Evolutionary conservation across 2,888 invertebrate genomes (phyloP).

Genomic region (Busseola fusca): DNA sequence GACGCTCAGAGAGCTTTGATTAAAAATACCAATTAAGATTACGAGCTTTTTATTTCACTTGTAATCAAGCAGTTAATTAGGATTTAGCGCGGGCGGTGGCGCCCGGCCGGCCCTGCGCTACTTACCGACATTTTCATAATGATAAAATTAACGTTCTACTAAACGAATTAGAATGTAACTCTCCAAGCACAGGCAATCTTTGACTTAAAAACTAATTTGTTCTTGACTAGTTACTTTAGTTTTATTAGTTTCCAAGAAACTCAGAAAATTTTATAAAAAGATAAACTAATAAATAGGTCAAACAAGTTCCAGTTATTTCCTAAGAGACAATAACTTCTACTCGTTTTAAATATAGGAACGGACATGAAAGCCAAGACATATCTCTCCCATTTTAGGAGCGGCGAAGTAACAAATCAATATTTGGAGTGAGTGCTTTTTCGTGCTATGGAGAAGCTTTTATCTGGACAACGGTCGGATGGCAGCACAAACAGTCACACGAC

Average conservation of each 20-base stretch:
- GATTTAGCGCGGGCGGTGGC: constrained; percentile 75
- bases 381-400: constrained; percentile 84
- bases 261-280: constrained; percentile 1
- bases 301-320: constrained; percentile 48
- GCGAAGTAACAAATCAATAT: constrained; percentile 89
- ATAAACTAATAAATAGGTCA: constrained; percentile 47
- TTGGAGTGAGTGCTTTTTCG: constrained; percentile 89
- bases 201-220: constrained; percentile 6
- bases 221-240: neutral
- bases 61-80: constrained; percentile 86
- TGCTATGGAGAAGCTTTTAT: constrained; percentile 89
- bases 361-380: constrained; percentile 79
- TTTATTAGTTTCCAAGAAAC: neutral
- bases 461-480: constrained; percentile 87
- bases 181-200: constrained; percentile 25
- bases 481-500: constrained; percentile 85
- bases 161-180: constrained; percentile 56
- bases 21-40: constrained; percentile 87
- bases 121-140: constrained; percentile 65
- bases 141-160: constrained; percentile 61
- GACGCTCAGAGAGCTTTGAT: constrained; percentile 75
- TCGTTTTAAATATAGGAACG: constrained; percentile 73
- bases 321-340: constrained; percentile 66
- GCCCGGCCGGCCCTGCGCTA: constrained; percentile 57
- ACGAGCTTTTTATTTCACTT: constrained; percentile 83